Percentiles rank a stretch among this genome's conserved stretches.
phyloP scores from a whole-genome alignment of 2,888 invertebrate genomes.

The Ametastegia equiseti region DNA sequence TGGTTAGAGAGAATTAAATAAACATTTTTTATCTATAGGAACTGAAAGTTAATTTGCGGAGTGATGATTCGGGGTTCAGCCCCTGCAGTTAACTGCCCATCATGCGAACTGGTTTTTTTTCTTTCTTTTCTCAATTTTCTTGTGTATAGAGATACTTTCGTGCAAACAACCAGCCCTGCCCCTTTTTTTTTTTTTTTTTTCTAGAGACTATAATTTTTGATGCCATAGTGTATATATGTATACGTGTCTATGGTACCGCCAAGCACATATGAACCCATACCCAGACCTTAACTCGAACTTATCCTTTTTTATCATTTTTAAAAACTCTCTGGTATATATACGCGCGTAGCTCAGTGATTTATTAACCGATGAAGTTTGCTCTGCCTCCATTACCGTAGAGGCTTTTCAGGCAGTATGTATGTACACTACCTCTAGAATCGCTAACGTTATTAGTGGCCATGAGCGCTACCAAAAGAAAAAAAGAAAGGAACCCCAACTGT shows the following conservation, averaged over 20 bases:
- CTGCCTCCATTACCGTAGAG: not conserved
- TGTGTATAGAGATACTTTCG: not conserved
- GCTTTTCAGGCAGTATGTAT: not conserved
- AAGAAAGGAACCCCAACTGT: not conserved
- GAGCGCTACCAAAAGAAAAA: no score
- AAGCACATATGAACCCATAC: not conserved
- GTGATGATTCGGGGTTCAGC: not conserved
- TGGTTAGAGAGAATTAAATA: slow-evolving; percentile 31
- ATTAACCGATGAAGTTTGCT: slow-evolving; percentile 10
- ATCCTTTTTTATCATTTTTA: not conserved
- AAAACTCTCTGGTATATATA: not conserved
- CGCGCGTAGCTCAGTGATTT: slow-evolving; percentile 1
- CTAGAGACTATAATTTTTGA: not conserved
- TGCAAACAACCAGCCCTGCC: not conserved
- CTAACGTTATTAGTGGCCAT: not conserved
- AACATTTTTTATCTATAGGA: not conserved
- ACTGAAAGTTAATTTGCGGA: not conserved
- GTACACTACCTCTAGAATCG: not conserved
- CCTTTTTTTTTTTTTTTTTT: not conserved
- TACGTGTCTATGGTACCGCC: not conserved
- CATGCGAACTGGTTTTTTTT: not conserved
- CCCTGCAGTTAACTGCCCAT: no score
- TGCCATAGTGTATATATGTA: not conserved
- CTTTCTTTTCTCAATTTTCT: not conserved
- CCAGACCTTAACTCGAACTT: not conserved